These are phyloP conservation scores for Troides helena DNA, from an alignment of 2,888 invertebrate genomes.

Conservation along the genomic window DNA sequence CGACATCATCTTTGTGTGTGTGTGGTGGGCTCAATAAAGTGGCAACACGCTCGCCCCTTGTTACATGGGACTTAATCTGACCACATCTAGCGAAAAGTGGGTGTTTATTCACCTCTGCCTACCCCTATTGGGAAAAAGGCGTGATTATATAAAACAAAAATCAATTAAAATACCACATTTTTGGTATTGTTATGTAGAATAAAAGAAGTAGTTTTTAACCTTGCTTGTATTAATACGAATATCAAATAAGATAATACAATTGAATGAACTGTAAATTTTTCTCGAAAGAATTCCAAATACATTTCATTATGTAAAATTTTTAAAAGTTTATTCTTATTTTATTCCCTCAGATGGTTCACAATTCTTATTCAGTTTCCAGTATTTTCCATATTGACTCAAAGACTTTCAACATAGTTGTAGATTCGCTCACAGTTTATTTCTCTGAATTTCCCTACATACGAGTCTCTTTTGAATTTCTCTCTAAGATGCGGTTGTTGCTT, in stretches of 20 bases:
- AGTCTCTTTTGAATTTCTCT: slow-evolving; percentile 30
- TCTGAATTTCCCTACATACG: slow-evolving; percentile 56
- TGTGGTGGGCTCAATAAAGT: no score
- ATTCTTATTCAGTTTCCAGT: slow-evolving; percentile 30
- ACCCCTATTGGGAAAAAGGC: no score
- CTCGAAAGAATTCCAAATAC: slow-evolving; percentile 10
- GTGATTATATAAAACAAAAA: no score
- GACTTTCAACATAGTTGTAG: slow-evolving; percentile 39
- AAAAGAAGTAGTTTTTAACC: no score
- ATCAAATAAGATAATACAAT: neutral
- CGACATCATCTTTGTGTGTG: no score
- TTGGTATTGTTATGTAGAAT: no score
- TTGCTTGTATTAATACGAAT: no score
- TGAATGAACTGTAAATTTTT: slow-evolving; percentile 6
- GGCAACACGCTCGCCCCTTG: no score
- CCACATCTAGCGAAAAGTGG: no score
- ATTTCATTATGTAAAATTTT: slow-evolving; percentile 24
- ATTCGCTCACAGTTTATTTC: slow-evolving; percentile 45
- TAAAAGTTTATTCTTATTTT: slow-evolving; percentile 25
- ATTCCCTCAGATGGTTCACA: slow-evolving; percentile 28
- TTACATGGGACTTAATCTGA: no score
- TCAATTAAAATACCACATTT: no score
- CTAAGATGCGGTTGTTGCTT: slow-evolving; percentile 32
- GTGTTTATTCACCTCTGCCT: no score
- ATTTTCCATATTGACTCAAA: slow-evolving; percentile 39